Conservation (phyloP, 2,113 vertebrate genomes). For the Pyxicephalus adspersus region DNA sequence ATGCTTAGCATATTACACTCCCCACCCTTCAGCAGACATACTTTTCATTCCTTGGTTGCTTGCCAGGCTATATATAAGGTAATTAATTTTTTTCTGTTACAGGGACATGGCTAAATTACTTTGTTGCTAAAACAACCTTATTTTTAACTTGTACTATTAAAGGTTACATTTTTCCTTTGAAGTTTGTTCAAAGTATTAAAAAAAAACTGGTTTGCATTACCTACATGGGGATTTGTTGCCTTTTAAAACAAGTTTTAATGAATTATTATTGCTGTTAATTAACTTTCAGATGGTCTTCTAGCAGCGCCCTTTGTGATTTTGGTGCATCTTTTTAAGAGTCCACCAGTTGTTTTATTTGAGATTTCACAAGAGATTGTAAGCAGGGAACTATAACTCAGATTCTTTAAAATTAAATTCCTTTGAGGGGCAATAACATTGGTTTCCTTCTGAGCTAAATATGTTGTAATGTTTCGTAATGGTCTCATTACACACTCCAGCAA, state of each 20-base stretch:
- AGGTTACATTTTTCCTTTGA: slow-evolving; percentile 13
- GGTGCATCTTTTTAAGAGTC: slow-evolving; percentile 32
- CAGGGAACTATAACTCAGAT: slow-evolving; percentile 50
- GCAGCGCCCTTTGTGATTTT: slow-evolving; percentile 29
- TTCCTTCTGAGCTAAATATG: slow-evolving; percentile 57
- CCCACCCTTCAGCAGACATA: slow-evolving; percentile 14
- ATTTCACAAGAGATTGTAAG: slow-evolving; percentile 52
- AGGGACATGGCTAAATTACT: slow-evolving; percentile 4
- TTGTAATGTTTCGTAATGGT: slow-evolving; percentile 56
- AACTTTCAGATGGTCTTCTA: slow-evolving; percentile 1
- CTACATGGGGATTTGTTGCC: not conserved
- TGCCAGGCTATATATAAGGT: slow-evolving; percentile 10
- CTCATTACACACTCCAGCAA: slow-evolving; percentile 57
- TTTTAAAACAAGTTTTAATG: slow-evolving; percentile 1
- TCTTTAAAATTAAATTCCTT: slow-evolving; percentile 54
- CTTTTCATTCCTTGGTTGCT: slow-evolving; percentile 15
- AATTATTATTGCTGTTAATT: slow-evolving; percentile 3
- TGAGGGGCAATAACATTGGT: slow-evolving; percentile 55
- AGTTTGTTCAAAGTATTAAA: not conserved
- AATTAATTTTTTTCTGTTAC: slow-evolving; percentile 9
- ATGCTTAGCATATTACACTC: not conserved
- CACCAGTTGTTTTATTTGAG: slow-evolving; percentile 40
- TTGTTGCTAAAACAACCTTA: slow-evolving; percentile 5
- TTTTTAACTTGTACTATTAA: not conserved
- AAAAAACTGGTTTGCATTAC: not conserved